Conservation (phyloP, 64 coral and sea anemone species). For the Porites lutea region DNA sequence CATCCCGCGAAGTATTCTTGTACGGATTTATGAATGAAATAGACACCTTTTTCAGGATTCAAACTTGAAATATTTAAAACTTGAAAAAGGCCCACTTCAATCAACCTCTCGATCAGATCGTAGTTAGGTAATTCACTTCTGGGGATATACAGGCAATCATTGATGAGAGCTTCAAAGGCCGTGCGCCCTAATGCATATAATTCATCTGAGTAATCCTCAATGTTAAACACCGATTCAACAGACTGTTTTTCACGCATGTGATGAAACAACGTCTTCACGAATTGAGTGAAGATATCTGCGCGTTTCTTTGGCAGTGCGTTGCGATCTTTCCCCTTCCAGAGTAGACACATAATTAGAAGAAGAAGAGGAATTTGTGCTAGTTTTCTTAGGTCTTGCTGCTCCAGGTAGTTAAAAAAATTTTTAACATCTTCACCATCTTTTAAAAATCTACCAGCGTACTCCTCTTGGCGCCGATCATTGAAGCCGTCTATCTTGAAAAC, state of each 20-base stretch:
- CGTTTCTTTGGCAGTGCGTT: no score
- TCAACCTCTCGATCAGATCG: neutral
- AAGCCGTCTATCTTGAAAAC: slow-evolving; percentile 34
- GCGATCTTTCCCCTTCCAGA: no score
- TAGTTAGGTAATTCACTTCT: neutral
- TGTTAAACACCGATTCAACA: neutral
- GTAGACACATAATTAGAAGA: no score
- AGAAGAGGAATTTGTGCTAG: no score
- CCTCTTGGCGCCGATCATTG: neutral
- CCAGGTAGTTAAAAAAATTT: no score
- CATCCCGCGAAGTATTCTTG: slow-evolving; percentile 27
- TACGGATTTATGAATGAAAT: slow-evolving; percentile 36
- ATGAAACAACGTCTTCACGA: no score
- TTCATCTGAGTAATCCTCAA: neutral
- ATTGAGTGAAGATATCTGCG: no score
- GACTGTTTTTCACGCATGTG: no score
- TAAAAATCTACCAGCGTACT: slow-evolving; percentile 32
- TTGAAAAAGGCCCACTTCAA: neutral
- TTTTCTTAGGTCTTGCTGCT: no score
- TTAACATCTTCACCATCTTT: no score
- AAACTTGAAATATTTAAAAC: neutral
- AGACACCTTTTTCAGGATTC: slow-evolving; percentile 1
- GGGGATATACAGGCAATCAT: neutral
- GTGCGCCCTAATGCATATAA: neutral
- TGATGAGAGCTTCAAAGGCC: neutral